Evolutionary conservation across 2,888 invertebrate species (phyloP).

Genomic region (Zygogramma bicolorata): DNA sequence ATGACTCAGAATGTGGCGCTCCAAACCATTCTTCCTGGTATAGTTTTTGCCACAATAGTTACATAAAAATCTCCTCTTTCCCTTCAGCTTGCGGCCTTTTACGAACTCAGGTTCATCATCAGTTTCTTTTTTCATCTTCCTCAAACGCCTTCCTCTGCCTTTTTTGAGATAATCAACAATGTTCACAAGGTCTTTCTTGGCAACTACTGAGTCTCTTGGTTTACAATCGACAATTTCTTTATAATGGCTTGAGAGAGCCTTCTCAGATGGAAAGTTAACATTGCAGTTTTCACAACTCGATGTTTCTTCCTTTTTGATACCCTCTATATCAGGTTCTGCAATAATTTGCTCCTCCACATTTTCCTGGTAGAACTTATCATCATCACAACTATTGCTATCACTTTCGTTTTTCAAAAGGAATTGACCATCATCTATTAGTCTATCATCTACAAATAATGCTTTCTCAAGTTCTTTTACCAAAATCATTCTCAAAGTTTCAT

Average conservation of each 20-base stretch:
- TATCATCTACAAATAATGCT: conserved; percentile 14
- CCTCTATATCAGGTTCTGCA: conserved; percentile 33
- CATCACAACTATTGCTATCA: conserved; percentile 15
- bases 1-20: conserved; percentile 45
- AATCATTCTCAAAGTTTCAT: conserved; percentile 31
- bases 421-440: conserved; percentile 20
- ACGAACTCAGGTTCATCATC: conserved; percentile 35
- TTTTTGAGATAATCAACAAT: conserved; percentile 39
- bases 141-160: conserved; percentile 24
- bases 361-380: conserved; percentile 32
- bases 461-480: conserved; percentile 32
- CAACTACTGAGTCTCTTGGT: conserved; percentile 26
- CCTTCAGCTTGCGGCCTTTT: conserved; percentile 43
- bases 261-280: conserved; percentile 30
- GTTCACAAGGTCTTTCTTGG: conserved; percentile 18
- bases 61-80: conserved; percentile 41
- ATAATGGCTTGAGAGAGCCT: conserved; percentile 36
- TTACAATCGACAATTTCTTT: conserved; percentile 34
- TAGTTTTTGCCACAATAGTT: conserved; percentile 46
- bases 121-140: conserved; percentile 23
- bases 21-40: conserved; percentile 46
- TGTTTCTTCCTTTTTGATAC: conserved; percentile 26
- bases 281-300: conserved; percentile 40
- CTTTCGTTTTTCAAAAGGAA: conserved; percentile 34
- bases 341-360: conserved; percentile 38